Evolutionary conservation across 2,797 vertebrate genomes (phyloP), one percentile per base, ranked within the genome.

Genomic region (Karalla daura): DNA sequence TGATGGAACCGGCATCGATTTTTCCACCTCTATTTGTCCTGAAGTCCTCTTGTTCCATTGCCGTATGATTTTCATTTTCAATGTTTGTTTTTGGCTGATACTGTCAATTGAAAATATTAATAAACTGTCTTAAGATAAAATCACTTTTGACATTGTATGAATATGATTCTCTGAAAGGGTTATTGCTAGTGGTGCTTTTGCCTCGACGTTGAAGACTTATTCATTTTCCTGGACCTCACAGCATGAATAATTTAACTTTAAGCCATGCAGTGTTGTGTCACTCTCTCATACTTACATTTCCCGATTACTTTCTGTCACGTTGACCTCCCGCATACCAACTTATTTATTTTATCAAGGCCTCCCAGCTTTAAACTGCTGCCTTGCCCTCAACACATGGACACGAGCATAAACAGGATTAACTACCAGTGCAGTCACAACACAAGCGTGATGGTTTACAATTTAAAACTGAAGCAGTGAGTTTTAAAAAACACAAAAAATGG

Each of bases 31-130:
- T 75, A 35, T 70, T 67, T 58, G 69, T 71, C 60, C 61, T 63
- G 39, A 80, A 58, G 53, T 23, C 33, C 37, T 71, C 21, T 33
- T 69, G 47, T 74, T 84, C 50, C 45, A 68, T 79, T 58, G 72
- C 63, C 70, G 66, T 80, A 74, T 51, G 37, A 76, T 87, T 84
- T 84, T 74, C 10, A 75, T 84, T 88, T 87, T 76, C 70, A 81
- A 61, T 76, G 77, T 84, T 85, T 83, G 79, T 86, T 90, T 92
- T 90, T 88, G 88, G 87, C 91, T 91, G 78, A 90, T 88, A 83
- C 86, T 92, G 89, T 94, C 88, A 76, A 89, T 74, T 89, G 71
- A 88, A 86, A 90, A 87, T 70, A 89, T 86, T 41, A 94, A 93
- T 94, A 93, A 94, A 94, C 82, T 76, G 74, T 87, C 75, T 92